These are phyloP conservation scores for Pedetes capensis DNA, from an alignment of 2,113 vertebrate genomes.

Conservation along the genomic window DNA sequence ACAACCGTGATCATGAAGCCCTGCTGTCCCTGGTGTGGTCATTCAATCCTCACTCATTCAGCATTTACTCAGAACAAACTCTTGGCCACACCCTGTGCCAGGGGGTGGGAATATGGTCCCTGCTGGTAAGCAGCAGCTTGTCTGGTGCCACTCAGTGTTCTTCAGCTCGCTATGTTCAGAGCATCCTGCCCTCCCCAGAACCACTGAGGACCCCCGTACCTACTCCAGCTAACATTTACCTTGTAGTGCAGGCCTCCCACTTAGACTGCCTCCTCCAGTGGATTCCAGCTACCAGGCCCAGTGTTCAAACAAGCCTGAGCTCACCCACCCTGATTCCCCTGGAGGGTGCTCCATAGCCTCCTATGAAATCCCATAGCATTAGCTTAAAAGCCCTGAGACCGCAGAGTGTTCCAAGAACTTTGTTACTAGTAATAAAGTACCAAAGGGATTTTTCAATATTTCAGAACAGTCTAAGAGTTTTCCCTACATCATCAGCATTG, in stretches of 20 bases:
- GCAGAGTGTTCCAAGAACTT: neutral
- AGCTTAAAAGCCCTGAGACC: neutral
- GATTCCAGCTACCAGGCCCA: neutral
- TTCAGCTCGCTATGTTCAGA: neutral
- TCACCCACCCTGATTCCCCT: neutral
- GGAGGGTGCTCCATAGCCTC: neutral
- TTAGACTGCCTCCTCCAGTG: rapidly evolving
- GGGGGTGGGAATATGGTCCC: neutral
- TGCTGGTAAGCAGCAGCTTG: neutral
- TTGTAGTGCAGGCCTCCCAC: neutral
- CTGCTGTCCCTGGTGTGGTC: neutral
- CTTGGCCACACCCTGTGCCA: neutral
- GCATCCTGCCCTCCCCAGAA: neutral
- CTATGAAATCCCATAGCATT: neutral
- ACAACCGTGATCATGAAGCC: neutral
- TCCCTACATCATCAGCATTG: neutral
- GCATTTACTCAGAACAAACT: neutral
- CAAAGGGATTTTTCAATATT: neutral
- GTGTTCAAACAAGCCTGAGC: neutral
- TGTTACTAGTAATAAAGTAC: neutral
- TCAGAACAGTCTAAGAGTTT: neutral
- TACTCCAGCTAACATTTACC: neutral
- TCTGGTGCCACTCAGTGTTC: neutral
- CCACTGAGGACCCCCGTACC: neutral
- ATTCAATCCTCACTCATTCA: neutral